Conservation (phyloP, 2,113 vertebrate species). For the Myocastor coypus region DNA sequence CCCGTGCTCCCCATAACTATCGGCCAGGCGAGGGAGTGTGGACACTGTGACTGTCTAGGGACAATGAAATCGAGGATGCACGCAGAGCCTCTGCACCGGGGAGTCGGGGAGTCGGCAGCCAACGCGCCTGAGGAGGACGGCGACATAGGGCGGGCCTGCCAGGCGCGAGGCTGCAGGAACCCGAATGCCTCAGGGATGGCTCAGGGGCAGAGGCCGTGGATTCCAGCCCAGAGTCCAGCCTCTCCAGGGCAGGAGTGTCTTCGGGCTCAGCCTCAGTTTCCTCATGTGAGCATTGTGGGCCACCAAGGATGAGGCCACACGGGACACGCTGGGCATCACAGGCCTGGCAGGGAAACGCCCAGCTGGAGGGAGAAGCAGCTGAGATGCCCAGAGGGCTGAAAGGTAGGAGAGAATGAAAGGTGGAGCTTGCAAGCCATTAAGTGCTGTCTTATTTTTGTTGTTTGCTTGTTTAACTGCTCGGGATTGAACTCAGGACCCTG, state of each 20-base stretch:
- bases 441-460: not conserved
- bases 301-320: accelerated
- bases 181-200: not conserved
- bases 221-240: accelerated
- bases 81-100: not conserved
- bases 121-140: not conserved
- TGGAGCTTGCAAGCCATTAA: not conserved
- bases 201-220: not conserved
- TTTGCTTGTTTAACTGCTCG: too few relatives aligned
- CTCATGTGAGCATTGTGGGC: accelerated
- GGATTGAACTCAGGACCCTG: too few relatives aligned
- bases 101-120: not conserved
- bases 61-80: constrained; percentile 31
- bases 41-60: constrained; percentile 33
- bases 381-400: not conserved
- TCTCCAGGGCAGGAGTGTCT: accelerated
- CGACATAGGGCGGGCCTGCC: not conserved
- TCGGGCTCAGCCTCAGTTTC: not conserved
- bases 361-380: not conserved
- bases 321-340: not conserved
- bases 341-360: not conserved
- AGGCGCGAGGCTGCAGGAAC: not conserved
- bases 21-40: not conserved
- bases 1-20: not conserved
- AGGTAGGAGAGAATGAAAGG: not conserved